Evolutionary conservation across 1,140 invertebrate genomes (phyloP).

Genomic region (Prorops nasuta): DNA sequence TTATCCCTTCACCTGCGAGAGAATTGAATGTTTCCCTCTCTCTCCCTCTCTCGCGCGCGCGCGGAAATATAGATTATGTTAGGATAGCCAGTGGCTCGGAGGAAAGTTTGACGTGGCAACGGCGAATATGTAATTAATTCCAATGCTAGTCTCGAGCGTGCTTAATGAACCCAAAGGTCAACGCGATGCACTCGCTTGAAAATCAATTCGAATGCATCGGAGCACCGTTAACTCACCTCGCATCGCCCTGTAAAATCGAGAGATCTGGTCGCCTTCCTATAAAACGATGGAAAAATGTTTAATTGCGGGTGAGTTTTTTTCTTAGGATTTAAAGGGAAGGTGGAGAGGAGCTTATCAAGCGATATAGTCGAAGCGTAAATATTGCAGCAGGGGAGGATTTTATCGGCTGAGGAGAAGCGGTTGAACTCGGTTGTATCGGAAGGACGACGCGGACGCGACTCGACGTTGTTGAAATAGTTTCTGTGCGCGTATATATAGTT

Average conservation of each 20-base stretch:
- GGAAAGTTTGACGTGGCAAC: not conserved
- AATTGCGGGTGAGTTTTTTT: no score
- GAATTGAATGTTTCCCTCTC: constrained; percentile 7
- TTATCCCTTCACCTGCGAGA: constrained; percentile 3
- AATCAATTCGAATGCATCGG: constrained; percentile 25
- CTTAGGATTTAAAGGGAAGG: no score
- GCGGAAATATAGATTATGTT: constrained; percentile 14
- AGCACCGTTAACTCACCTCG: not conserved
- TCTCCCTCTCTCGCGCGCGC: constrained; percentile 5
- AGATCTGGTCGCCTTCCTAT: no score
- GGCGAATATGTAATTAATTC: constrained; percentile 22
- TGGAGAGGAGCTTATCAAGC: not conserved
- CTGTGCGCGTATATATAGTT: no score
- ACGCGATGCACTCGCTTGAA: constrained; percentile 9
- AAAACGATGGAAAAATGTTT: no score
- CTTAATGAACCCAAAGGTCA: constrained; percentile 25
- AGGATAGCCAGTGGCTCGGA: constrained; percentile 2
- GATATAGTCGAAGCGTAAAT: constrained; percentile 7
- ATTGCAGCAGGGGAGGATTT: no score
- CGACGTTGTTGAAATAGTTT: no score
- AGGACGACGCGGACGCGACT: no score
- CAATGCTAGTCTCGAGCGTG: constrained; percentile 12
- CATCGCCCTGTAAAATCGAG: not conserved
- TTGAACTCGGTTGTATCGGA: not conserved
- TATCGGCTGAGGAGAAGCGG: not conserved